These are phyloP conservation scores for Salminus brasiliensis DNA, from an alignment of 2,113 vertebrate species.

Conservation along the genomic window DNA sequence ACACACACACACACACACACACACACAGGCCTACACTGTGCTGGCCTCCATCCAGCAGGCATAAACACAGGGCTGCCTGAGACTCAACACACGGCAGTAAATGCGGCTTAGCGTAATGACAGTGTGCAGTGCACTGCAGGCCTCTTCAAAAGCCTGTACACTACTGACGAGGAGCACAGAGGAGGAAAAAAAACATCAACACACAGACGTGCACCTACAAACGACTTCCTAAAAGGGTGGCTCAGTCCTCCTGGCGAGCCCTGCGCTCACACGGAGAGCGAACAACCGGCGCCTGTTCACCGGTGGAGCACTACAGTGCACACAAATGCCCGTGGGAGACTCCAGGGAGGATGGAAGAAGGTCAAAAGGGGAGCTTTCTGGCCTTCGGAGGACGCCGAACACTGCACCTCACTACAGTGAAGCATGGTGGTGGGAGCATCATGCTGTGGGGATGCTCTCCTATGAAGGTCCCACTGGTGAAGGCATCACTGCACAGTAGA, in stretches of 20 bases:
- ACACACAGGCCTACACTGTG: neutral
- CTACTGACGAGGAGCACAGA: constrained; percentile 67
- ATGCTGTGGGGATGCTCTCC: too few species aligned
- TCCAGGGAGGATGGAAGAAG: too few species aligned
- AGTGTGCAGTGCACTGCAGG: constrained; percentile 64
- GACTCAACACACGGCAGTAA: constrained; percentile 50
- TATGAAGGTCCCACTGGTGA: too few species aligned
- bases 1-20: too few species aligned
- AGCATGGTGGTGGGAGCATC: too few species aligned
- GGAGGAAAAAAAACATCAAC: neutral
- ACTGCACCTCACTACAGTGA: too few species aligned
- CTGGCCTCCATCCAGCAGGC: neutral
- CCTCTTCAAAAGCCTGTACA: constrained; percentile 66
- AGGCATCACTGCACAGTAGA: too few species aligned
- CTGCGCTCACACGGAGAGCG: too few species aligned
- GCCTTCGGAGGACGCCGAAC: too few species aligned
- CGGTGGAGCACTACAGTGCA: too few species aligned
- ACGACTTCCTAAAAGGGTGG: constrained; percentile 17
- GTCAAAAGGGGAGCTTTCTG: too few species aligned
- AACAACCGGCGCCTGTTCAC: neutral
- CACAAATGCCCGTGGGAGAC: too few species aligned
- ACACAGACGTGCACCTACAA: neutral
- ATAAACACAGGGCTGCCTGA: constrained; percentile 25
- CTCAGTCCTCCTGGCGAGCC: neutral
- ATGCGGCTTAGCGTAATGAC: constrained; percentile 67